A percentile compares a stretch with the other conserved stretches of the same genome.
Conservation (phyloP, 2,888 invertebrate species). For the Apamea anceps region DNA sequence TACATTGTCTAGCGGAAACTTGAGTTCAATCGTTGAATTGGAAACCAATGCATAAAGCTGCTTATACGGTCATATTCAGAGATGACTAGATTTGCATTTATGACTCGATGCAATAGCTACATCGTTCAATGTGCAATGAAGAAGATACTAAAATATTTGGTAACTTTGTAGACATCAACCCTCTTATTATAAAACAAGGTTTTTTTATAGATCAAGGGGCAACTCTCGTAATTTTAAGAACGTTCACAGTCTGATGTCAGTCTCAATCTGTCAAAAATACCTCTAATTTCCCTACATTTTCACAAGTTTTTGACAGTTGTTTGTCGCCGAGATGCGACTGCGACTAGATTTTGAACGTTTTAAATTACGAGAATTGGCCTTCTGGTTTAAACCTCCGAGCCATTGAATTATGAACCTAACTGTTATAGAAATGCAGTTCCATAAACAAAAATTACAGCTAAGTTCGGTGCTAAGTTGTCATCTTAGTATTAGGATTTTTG, state of each 20-base stretch:
- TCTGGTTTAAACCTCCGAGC: too few species aligned
- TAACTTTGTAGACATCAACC: not conserved
- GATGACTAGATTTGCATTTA: not conserved
- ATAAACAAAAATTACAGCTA: not conserved
- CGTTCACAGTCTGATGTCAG: too few species aligned
- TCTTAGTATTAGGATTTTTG: not conserved
- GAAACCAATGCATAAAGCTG: not conserved
- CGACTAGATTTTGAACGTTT: too few species aligned
- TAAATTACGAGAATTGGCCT: too few species aligned
- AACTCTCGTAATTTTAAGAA: too few species aligned
- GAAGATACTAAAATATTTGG: not conserved
- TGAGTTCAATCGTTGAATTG: not conserved
- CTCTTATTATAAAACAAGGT: too few species aligned
- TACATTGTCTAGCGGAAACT: not conserved
- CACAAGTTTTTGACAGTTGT: too few species aligned
- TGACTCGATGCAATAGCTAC: not conserved
- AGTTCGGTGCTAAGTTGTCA: not conserved
- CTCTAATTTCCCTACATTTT: too few species aligned
- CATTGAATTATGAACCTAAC: too few species aligned
- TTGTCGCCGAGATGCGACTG: too few species aligned
- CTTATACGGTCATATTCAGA: not conserved
- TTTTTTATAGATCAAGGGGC: too few species aligned
- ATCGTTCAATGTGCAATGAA: not conserved
- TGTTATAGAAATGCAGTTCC: not conserved
- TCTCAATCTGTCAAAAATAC: too few species aligned